These are phyloP conservation scores for Scomber japonicus DNA, from an alignment of 2,113 vertebrate species.

Conservation along the genomic window DNA sequence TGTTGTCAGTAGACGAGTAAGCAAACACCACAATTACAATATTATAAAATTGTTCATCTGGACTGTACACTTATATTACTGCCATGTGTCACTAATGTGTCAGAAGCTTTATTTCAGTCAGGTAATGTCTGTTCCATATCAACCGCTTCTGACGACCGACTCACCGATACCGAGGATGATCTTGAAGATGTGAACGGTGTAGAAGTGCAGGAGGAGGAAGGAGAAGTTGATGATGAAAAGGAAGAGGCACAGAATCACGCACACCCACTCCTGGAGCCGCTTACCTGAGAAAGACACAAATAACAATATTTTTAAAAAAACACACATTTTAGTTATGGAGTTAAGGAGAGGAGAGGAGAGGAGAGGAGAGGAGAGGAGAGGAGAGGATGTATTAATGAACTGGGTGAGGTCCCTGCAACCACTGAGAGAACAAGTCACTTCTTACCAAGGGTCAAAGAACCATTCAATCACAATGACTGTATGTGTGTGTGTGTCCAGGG, in stretches of 20 bases:
- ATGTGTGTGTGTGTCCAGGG: constrained; percentile 51
- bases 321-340: not conserved
- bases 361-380: not conserved
- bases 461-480: constrained; percentile 14
- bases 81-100: no score
- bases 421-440: constrained; percentile 50
- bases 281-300: constrained; percentile 60
- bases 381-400: constrained; percentile 42
- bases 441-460: constrained; percentile 61
- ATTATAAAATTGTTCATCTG: constrained; percentile 1
- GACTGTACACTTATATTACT: not conserved
- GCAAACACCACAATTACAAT: constrained; percentile 7
- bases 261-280: constrained; percentile 79
- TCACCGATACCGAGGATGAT: constrained; percentile 79
- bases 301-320: not conserved
- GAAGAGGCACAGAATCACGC: constrained; percentile 79
- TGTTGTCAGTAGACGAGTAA: constrained; percentile 4
- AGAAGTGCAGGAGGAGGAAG: constrained; percentile 81
- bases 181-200: constrained; percentile 77
- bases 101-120: not conserved
- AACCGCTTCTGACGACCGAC: constrained; percentile 1
- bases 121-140: not conserved
- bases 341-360: not conserved
- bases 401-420: constrained; percentile 40
- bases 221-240: constrained; percentile 81